These are phyloP conservation scores for Lampris incognitus DNA, from an alignment of 2,113 vertebrate species.

Conservation along the genomic window DNA sequence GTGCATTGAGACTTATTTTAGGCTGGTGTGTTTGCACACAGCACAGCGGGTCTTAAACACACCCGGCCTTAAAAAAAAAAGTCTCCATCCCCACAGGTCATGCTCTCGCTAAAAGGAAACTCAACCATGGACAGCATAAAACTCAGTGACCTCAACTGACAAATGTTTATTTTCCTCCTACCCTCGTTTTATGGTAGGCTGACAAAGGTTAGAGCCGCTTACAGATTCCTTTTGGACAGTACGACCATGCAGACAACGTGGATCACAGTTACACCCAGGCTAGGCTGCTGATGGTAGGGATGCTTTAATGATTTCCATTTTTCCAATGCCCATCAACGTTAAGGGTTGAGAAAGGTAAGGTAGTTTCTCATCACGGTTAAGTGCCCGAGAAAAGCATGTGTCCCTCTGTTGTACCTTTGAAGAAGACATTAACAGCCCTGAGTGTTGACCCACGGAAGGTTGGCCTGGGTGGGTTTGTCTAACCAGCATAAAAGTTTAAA, in stretches of 20 bases:
- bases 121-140: slow-evolving; percentile 20
- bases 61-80: slow-evolving; percentile 33
- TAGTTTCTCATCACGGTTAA: no score
- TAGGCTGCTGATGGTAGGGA: no score
- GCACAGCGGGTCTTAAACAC: slow-evolving; percentile 27
- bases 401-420: no score
- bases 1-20: neutral
- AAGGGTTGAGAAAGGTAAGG: no score
- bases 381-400: no score
- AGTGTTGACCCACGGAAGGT: no score
- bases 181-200: slow-evolving; percentile 11
- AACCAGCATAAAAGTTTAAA: no score
- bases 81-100: slow-evolving; percentile 21
- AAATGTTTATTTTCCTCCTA: slow-evolving; percentile 39
- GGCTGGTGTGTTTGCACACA: neutral
- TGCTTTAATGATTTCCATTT: no score
- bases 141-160: slow-evolving; percentile 25
- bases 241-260: no score
- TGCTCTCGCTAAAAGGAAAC: slow-evolving; percentile 14
- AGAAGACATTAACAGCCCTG: no score
- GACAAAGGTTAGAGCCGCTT: neutral
- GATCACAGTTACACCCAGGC: slow-evolving; percentile 2
- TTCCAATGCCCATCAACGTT: no score
- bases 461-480: no score
- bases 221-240: neutral